Percentiles rank a stretch among this genome's conserved stretches.
Evolutionary conservation across 2,888 invertebrate species (phyloP).

Genomic region (Dryocosmus kuriphilus): DNA sequence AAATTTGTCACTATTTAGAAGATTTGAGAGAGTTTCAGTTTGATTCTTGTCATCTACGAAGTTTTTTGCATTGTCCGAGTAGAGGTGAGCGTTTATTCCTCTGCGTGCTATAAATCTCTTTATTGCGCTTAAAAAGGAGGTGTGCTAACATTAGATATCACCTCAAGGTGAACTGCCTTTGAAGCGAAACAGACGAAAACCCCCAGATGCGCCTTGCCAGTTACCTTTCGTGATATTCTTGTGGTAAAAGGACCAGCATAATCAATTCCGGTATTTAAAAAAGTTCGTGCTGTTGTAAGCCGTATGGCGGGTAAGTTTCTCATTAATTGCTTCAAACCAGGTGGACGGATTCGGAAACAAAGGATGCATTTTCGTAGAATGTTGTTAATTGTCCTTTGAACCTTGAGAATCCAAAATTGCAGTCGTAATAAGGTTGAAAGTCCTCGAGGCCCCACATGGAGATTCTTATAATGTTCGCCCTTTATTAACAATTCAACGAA

Average conservation of each 20-base stretch:
- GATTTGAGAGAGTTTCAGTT: not conserved
- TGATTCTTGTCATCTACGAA: conserved; percentile 32
- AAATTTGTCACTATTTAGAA: conserved; percentile 14
- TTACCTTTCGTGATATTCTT: not conserved
- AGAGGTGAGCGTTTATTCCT: conserved; percentile 25
- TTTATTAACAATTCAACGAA: not conserved
- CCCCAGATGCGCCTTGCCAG: conserved; percentile 18
- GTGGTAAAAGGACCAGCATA: conserved; percentile 40
- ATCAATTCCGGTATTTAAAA: conserved; percentile 50
- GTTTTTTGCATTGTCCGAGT: conserved; percentile 41
- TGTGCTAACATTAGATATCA: conserved; percentile 24
- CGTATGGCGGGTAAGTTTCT: conserved; percentile 52
- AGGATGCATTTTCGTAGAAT: conserved; percentile 42
- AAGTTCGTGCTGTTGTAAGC: conserved; percentile 53
- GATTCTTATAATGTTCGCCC: not conserved
- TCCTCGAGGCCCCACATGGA: too few species aligned
- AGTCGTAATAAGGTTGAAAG: not conserved
- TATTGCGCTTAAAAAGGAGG: not conserved
- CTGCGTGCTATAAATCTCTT: conserved; percentile 25
- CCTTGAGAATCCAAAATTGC: not conserved
- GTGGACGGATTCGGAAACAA: conserved; percentile 44
- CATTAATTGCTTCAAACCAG: conserved; percentile 35
- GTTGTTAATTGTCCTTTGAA: not conserved
- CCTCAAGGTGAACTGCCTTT: conserved; percentile 38
- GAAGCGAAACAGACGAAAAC: conserved; percentile 39